Evolutionary conservation across 2,113 vertebrate genomes (phyloP).

Genomic region (Nyctereutes procyonoides): DNA sequence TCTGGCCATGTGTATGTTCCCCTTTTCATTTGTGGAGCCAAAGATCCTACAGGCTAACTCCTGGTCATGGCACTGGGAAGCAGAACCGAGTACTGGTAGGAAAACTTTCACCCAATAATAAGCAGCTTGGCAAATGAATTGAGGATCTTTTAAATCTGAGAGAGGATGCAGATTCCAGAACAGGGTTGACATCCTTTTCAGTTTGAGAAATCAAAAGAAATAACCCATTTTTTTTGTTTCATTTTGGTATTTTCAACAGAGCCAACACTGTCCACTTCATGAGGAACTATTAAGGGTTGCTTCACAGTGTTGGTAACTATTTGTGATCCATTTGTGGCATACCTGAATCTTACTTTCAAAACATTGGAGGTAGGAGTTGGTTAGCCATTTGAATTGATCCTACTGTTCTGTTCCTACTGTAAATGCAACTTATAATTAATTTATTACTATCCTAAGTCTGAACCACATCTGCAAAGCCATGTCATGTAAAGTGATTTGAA

Average conservation of each 20-base stretch:
- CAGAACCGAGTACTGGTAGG: background rate
- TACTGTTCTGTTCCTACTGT: background rate
- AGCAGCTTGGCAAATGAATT: background rate
- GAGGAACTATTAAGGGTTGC: background rate
- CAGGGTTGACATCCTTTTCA: background rate
- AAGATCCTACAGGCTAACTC: background rate
- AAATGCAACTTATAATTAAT: background rate
- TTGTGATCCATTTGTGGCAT: constrained; percentile 20
- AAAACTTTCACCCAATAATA: background rate
- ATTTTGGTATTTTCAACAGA: constrained; percentile 5
- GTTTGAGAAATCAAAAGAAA: background rate
- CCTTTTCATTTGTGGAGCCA: background rate
- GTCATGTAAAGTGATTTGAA: background rate
- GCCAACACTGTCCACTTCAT: background rate
- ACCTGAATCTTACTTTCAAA: constrained; percentile 37
- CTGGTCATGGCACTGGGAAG: fast-evolving
- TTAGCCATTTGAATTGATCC: background rate
- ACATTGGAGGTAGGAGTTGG: background rate
- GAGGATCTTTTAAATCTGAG: background rate
- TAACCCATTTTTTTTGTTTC: background rate
- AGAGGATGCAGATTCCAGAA: background rate
- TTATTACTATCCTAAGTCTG: background rate
- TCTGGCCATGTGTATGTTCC: background rate
- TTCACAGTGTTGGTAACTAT: background rate
- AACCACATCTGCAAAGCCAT: background rate